Conservation (phyloP, 2,113 vertebrate species). For the Petrocephalus zakoni region DNA sequence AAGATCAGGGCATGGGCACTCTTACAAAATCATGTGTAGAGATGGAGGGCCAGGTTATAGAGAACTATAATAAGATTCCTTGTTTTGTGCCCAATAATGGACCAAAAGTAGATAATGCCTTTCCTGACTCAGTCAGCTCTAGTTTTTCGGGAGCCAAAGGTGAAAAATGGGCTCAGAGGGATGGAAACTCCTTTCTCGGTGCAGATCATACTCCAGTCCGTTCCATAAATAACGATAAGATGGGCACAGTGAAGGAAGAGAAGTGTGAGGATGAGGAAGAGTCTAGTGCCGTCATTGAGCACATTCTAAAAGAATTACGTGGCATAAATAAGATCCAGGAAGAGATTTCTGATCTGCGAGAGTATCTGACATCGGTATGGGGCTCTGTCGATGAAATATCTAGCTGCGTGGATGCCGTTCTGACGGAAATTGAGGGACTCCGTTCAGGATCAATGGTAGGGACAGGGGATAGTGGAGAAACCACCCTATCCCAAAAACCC, state of each 20-base stretch:
- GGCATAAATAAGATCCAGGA: slow-evolving; percentile 94
- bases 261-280: slow-evolving; percentile 52
- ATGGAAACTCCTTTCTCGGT: not conserved
- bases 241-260: slow-evolving; percentile 47
- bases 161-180: not conserved
- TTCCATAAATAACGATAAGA: slow-evolving; percentile 22
- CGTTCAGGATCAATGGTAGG: slow-evolving; percentile 57
- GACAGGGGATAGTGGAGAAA: slow-evolving; percentile 37
- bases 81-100: slow-evolving; percentile 62
- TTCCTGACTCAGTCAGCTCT: not conserved
- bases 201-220: not conserved
- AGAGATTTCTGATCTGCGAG: slow-evolving; percentile 87
- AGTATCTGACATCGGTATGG: slow-evolving; percentile 82
- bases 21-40: slow-evolving; percentile 52
- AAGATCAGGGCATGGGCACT: slow-evolving; percentile 41
- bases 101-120: slow-evolving; percentile 17
- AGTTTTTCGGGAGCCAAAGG: not conserved
- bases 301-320: slow-evolving; percentile 86
- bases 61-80: slow-evolving; percentile 64
- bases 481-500: not conserved
- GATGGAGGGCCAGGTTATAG: slow-evolving; percentile 67
- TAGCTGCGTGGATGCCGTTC: slow-evolving; percentile 84
- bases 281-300: slow-evolving; percentile 74
- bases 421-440: slow-evolving; percentile 86
- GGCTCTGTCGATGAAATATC: slow-evolving; percentile 96